Evolutionary conservation across 1,140 invertebrate genomes (phyloP).

Genomic region (Achatina immaculata): DNA sequence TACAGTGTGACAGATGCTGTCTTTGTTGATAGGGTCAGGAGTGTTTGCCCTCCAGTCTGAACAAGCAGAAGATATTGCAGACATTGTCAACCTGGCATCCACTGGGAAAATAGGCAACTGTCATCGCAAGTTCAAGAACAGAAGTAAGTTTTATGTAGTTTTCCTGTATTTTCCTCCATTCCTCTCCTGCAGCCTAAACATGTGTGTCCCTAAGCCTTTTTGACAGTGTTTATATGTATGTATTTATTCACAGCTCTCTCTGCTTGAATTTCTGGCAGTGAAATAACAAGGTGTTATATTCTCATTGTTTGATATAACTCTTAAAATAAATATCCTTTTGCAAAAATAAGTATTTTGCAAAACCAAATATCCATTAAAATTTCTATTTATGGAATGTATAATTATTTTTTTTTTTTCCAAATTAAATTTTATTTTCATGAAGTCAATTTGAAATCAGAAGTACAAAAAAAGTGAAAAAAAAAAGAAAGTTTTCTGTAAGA

Average conservation of each 20-base stretch:
- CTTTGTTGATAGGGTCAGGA: constrained; percentile 51
- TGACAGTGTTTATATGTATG: background rate
- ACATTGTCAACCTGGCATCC: constrained; percentile 59
- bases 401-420: too few relatives aligned
- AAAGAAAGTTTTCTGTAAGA: too few relatives aligned
- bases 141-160: constrained; percentile 61
- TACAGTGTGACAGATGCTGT: constrained; percentile 81
- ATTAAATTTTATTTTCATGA: too few relatives aligned
- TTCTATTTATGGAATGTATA: too few relatives aligned
- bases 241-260: background rate
- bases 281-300: background rate
- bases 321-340: too few relatives aligned
- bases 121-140: constrained; percentile 52
- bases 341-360: too few relatives aligned
- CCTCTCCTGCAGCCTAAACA: too few relatives aligned
- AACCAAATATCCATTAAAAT: too few relatives aligned
- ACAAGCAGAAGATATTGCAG: constrained; percentile 63
- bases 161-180: background rate
- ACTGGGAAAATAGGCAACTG: constrained; percentile 54
- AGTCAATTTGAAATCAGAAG: too few relatives aligned
- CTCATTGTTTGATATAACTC: too few relatives aligned
- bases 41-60: constrained; percentile 59
- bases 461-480: too few relatives aligned
- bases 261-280: background rate
- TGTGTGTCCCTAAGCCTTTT: background rate